Percentiles rank a stretch among this genome's conserved stretches.
Evolutionary conservation across 1,140 invertebrate genomes (phyloP).

Genomic region (Sitophilus oryzae): DNA sequence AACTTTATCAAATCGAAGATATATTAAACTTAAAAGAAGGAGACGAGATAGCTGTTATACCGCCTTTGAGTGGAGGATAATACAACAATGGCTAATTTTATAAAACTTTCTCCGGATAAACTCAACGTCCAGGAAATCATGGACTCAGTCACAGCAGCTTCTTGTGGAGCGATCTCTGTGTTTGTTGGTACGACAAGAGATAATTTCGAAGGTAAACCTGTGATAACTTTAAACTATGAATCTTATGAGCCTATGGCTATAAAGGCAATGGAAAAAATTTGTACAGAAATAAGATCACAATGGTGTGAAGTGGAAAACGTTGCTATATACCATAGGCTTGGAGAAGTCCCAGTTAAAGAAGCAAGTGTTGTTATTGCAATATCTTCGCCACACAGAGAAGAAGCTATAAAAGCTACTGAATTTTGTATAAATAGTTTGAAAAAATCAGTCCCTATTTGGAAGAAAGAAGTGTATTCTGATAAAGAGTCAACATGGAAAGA

Average conservation of each 20-base stretch:
- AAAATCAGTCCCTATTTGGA: constrained; percentile 89
- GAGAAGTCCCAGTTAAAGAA: constrained; percentile 80
- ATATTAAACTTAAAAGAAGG: constrained; percentile 53
- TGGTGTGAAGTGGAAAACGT: constrained; percentile 72
- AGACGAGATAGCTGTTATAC: constrained; percentile 80
- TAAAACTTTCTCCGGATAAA: constrained; percentile 63
- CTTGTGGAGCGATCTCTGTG: constrained; percentile 80
- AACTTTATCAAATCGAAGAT: constrained; percentile 55
- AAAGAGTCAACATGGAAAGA: constrained; percentile 62
- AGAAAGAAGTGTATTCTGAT: constrained; percentile 84
- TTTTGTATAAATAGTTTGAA: constrained; percentile 84
- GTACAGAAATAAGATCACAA: constrained; percentile 59
- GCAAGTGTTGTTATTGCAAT: constrained; percentile 86
- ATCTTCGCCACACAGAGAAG: constrained; percentile 79
- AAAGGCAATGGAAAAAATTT: constrained; percentile 76
- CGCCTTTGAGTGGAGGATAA: constrained; percentile 80
- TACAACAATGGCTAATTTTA: constrained; percentile 51
- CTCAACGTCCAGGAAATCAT: constrained; percentile 65
- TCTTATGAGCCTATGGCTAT: constrained; percentile 89
- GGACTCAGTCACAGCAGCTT: constrained; percentile 59
- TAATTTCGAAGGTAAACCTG: constrained; percentile 80
- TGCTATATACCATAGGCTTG: constrained; percentile 76
- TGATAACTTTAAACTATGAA: constrained; percentile 83
- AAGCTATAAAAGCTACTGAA: constrained; percentile 75
- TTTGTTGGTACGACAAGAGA: constrained; percentile 91